Evolutionary conservation across 92 coral and sea anemone species (phyloP).

Genomic region (Umimayanthus chanpuru): DNA sequence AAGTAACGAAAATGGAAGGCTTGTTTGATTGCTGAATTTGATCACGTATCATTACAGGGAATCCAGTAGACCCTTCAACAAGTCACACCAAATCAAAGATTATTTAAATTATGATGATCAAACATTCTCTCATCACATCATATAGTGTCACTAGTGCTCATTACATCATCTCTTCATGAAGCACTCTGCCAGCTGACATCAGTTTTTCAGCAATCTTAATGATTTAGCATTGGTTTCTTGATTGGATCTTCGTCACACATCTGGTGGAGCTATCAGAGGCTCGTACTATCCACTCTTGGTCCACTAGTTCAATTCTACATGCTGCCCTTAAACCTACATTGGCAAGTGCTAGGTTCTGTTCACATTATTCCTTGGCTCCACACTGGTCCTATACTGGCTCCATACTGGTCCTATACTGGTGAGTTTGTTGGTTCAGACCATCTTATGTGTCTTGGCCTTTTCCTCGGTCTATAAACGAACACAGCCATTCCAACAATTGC

Average conservation of each 20-base stretch:
- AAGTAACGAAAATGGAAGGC: background rate
- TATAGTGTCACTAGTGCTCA: background rate
- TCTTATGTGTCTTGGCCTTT: slow-evolving; percentile 23
- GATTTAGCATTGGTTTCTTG: background rate
- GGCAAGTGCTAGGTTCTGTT: background rate
- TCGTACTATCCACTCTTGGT: background rate
- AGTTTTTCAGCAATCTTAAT: background rate
- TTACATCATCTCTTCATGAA: background rate
- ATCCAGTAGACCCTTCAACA: background rate
- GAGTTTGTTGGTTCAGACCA: slow-evolving; percentile 24
- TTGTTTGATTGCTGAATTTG: background rate
- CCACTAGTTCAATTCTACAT: too few species aligned
- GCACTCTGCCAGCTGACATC: background rate
- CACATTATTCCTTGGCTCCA: background rate
- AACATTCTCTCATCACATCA: too few species aligned
- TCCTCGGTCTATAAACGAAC: slow-evolving; percentile 71
- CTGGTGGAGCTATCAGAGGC: background rate
- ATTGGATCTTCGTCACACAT: background rate
- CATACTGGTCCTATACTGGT: slow-evolving; percentile 1
- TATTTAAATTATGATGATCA: too few species aligned
- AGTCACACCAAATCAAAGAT: background rate
- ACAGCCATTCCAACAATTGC: slow-evolving; percentile 68
- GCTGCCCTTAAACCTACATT: background rate
- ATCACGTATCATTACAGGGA: too few species aligned
- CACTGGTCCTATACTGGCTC: background rate